phyloP scores from a whole-genome alignment of 2,113 vertebrate species.

The Mesocricetus auratus region DNA sequence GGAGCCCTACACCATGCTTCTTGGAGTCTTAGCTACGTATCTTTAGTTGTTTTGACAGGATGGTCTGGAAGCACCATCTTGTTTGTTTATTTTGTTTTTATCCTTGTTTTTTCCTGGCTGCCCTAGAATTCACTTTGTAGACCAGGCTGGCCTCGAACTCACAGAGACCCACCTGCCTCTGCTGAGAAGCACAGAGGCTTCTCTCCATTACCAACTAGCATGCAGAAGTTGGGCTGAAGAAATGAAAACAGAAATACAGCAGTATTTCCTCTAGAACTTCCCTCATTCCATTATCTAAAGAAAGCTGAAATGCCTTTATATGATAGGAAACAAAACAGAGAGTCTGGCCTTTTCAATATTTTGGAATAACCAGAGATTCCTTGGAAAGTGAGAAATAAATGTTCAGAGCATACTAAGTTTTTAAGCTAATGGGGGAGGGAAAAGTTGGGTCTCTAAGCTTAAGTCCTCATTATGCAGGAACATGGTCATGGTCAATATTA shows the following conservation, averaged over 20 bases:
- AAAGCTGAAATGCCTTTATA: slow-evolving; percentile 25
- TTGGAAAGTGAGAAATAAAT: slow-evolving; percentile 39
- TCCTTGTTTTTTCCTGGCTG: neutral
- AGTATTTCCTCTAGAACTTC: neutral
- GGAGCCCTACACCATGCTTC: neutral
- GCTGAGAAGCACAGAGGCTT: neutral
- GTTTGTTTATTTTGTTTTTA: neutral
- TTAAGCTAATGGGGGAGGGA: neutral
- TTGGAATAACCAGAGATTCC: slow-evolving; percentile 24
- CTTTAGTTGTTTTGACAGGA: neutral
- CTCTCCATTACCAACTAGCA: neutral
- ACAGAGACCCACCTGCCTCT: neutral
- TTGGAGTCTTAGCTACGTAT: neutral
- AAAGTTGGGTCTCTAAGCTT: slow-evolving; percentile 9
- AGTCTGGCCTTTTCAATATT: neutral
- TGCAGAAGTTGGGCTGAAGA: neutral
- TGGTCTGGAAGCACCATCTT: neutral
- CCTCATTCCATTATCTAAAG: slow-evolving; percentile 4
- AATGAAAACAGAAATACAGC: slow-evolving; percentile 2
- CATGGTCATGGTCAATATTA: neutral
- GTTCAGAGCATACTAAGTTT: neutral
- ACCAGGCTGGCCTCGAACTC: neutral
- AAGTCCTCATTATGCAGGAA: neutral
- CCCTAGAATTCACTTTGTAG: neutral
- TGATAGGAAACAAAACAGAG: neutral